Conservation (phyloP, 2,113 vertebrate species). For the Dicerorhinus sumatrensis region DNA sequence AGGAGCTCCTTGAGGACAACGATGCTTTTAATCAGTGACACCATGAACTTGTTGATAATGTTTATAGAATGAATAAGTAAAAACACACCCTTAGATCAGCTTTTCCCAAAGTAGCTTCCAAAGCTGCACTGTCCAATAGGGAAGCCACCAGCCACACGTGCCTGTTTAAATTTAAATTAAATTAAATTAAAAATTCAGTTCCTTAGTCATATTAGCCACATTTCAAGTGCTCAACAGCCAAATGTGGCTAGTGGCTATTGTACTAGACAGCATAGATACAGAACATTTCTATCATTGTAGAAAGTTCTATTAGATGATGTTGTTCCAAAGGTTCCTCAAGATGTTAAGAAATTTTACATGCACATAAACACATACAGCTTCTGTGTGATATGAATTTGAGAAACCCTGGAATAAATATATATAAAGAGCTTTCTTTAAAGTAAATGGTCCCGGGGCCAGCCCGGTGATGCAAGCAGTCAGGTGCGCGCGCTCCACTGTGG, state of each 20-base stretch:
- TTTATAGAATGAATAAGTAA: background rate
- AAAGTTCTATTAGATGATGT: background rate
- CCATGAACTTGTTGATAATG: background rate
- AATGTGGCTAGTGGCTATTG: background rate
- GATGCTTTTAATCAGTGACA: background rate
- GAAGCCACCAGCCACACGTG: background rate
- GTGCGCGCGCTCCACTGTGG: no score
- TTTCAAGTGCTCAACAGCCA: background rate
- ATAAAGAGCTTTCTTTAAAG: background rate
- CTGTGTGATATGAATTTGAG: background rate
- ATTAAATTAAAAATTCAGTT: background rate
- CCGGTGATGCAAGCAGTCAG: no score
- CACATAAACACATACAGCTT: background rate
- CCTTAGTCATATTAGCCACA: background rate
- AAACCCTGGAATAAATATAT: background rate
- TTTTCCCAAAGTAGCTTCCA: slow-evolving; percentile 31
- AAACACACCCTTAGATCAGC: background rate
- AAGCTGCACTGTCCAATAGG: background rate
- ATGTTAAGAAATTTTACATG: background rate
- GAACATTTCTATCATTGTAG: background rate
- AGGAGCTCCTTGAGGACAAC: background rate
- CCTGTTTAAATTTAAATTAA: background rate
- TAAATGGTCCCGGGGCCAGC: background rate
- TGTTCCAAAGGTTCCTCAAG: background rate
- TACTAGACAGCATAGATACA: background rate